Conservation (phyloP, 2,797 vertebrate species). For the Notolabrus celidotus region DNA sequence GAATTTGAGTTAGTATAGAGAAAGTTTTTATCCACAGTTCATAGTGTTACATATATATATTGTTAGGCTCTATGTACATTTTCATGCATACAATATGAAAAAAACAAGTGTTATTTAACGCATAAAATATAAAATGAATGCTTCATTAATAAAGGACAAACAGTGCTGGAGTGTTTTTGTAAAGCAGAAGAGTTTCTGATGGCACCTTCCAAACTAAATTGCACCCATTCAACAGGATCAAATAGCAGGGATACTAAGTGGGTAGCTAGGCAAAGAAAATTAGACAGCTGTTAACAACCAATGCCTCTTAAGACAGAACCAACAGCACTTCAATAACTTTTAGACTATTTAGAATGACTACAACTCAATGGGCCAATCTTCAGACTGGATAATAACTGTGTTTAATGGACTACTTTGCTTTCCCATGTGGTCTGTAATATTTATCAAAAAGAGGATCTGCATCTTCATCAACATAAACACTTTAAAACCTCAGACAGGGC, state of each 20-base stretch:
- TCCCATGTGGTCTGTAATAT: conserved; percentile 45
- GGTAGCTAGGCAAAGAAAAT: conserved; percentile 40
- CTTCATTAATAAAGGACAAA: conserved; percentile 20
- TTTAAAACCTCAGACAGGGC: conserved; percentile 34
- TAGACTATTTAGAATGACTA: conserved; percentile 47
- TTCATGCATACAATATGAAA: conserved; percentile 17
- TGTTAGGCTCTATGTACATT: conserved; percentile 15
- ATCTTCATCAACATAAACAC: conserved; percentile 29
- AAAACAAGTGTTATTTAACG: conserved; percentile 8
- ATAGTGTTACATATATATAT: not conserved
- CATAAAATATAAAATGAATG: conserved; percentile 21
- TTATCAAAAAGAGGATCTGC: conserved; percentile 42
- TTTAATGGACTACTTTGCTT: conserved; percentile 55
- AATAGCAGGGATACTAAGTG: conserved; percentile 31
- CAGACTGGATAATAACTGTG: conserved; percentile 59
- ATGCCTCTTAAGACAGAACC: conserved; percentile 48
- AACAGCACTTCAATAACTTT: conserved; percentile 46
- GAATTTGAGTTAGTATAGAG: not conserved
- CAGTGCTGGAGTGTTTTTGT: conserved; percentile 11
- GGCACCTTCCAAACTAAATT: conserved; percentile 42
- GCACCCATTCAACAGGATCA: conserved; percentile 44
- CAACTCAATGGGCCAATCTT: conserved; percentile 39
- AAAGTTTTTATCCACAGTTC: conserved; percentile 22
- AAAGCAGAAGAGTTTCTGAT: conserved; percentile 19
- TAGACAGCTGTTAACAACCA: conserved; percentile 29